Evolutionary conservation across 2,113 vertebrate genomes (phyloP), one percentile per base, ranked within the genome.

Genomic region (Ictidomys tridecemlineatus): DNA sequence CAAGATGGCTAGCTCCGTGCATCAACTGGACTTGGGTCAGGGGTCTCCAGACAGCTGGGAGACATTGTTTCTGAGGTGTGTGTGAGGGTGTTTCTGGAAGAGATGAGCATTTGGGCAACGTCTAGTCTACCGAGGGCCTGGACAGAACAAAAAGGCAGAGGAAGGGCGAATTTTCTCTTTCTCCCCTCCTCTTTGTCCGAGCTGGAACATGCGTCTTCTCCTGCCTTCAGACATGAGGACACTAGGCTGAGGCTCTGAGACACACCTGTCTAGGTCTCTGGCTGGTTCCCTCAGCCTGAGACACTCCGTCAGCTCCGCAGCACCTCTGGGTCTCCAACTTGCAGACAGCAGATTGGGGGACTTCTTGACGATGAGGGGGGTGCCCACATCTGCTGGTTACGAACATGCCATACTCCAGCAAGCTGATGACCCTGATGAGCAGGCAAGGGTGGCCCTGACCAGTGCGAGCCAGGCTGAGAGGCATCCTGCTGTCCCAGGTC

Each of bases 381-480:
- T n/a, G 8, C 45, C 72, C 3, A 0, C 34, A n/a, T 2, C 14
- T 28, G 4, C 73, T 24, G 30, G 11, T 34, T 37, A 63, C 9
- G 45, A 34, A 58, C 56, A 24, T 24, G 37, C 58, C 8, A 0
- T 32, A 39, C 3, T 0, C 22, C 13, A 24, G 26, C 22, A 10
- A 24, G 26, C n/a, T 48, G 0, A 7, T 13, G 13, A 30, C 5
- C 1, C 24, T 22, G 63, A 45, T 7, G 24, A 5, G 79, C 1
- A 18, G 67, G 53, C 45, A 9, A 39, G 0, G 7, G 30, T 17
- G 37, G 65, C 74, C 34, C 53, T 32, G n/a, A 37, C 32, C 30
- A 56, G 13, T 42, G 2, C 79, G 24, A 74, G 65, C 24, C 85
- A 22, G 4, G 5, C 7, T 51, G 39, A 58, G 37, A 56, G 12